Evolutionary conservation across 2,888 invertebrate species (phyloP), one percentile per base, ranked within the genome.

Genomic region (Drosophila lutescens): DNA sequence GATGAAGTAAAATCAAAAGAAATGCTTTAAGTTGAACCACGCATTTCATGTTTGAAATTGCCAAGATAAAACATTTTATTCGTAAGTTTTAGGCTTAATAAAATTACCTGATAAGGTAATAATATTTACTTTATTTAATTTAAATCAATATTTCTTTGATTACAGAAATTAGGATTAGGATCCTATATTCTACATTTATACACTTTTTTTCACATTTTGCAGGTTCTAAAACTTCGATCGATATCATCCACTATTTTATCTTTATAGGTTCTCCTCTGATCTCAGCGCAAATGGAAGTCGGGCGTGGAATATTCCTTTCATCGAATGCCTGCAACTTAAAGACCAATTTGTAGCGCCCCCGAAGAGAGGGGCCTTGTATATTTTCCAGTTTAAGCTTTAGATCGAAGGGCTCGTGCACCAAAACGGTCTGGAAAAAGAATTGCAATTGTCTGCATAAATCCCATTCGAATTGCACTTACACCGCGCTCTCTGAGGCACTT

Each of bases 371-470:
- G 1, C 69, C 86, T 3, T 59, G 65, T 6, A 88, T 1, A 49
- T 73, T 70, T 1, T 0, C 0, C 5, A 76, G 10, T 0, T 32
- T 10, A 43, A 88, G 30, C n/a, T 17, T 49, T 0, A 86, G 0
- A 47, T 83, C 78, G 30, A 86, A 84, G 0, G 88, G 83, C 0
- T 86, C 46, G 41, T 86, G 84, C 1, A 62, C 38, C 5, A 86
- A 13, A 12, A 44, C 34, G 4, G 66, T 34, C 83, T 88, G 46
- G 26, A 79, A 46, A 40, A 13, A 13, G 12, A 12, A 34, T 10
- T 10, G 10, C 32, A 8, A 26, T 30, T 30, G 30, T 30, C 30
- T 30, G 30, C 15, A 10, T 40, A 40, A 26, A 23, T 44, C 13
- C n/a, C 10, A 23, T 17, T 34, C 34, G 4, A 10, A 17, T 5